These are phyloP conservation scores for Drosophila demipolita DNA, from an alignment of 2,888 invertebrate species.

Conservation along the genomic window DNA sequence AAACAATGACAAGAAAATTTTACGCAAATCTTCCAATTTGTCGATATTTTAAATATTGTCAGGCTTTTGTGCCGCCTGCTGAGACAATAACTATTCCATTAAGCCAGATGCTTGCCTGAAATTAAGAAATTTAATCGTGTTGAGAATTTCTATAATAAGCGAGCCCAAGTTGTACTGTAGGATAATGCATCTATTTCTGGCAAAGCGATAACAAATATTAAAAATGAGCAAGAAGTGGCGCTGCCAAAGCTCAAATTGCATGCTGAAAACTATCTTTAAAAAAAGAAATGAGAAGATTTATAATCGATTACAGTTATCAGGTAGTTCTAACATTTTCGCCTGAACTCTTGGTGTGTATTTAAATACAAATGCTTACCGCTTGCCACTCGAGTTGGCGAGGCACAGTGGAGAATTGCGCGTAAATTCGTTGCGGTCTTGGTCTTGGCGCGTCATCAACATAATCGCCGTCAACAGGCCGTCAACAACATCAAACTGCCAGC, in stretches of 20 bases:
- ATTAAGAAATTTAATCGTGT: not conserved
- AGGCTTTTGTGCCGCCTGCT: not conserved
- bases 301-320: not conserved
- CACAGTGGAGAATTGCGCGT: slow-evolving; percentile 74
- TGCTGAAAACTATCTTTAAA: not conserved
- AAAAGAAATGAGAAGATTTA: not conserved
- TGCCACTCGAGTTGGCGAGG: slow-evolving; percentile 57
- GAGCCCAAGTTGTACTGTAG: not conserved
- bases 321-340: slow-evolving; percentile 39
- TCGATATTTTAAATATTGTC: not conserved
- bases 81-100: not conserved
- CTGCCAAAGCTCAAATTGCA: not conserved
- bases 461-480: slow-evolving; percentile 80
- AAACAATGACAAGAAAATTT: not conserved
- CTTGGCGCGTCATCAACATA: slow-evolving; percentile 76
- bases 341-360: slow-evolving; percentile 35
- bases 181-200: not conserved
- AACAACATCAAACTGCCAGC: slow-evolving; percentile 78
- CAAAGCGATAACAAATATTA: not conserved
- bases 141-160: not conserved
- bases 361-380: slow-evolving; percentile 57
- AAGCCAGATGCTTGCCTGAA: not conserved
- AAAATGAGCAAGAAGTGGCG: not conserved
- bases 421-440: slow-evolving; percentile 76
- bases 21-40: not conserved